phyloP scores from a whole-genome alignment of 2,888 invertebrate species.

The Eupithecia abbreviata region DNA sequence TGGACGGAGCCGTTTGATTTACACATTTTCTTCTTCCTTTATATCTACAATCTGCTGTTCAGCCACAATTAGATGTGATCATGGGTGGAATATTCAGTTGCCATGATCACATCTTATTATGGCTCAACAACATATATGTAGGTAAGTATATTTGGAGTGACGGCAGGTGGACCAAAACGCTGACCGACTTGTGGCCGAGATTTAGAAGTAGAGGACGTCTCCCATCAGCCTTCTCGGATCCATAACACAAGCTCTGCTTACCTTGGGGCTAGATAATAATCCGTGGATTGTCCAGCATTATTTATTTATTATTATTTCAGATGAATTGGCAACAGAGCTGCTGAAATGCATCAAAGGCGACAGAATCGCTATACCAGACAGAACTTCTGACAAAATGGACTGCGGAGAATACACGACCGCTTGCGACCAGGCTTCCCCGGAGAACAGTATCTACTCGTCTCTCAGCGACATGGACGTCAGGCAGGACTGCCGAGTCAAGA shows the following conservation, averaged over 20 bases:
- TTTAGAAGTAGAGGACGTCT: background rate
- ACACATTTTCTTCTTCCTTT: too few relatives aligned
- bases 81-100: too few relatives aligned
- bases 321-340: constrained; percentile 62
- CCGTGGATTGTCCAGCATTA: too few relatives aligned
- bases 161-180: too few relatives aligned
- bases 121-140: background rate
- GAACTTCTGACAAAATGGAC: constrained; percentile 51
- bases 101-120: too few relatives aligned
- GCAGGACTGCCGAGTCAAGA: constrained; percentile 69
- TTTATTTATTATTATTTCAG: background rate
- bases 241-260: too few relatives aligned
- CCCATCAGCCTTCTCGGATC: background rate
- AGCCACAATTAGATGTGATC: too few relatives aligned
- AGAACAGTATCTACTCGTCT: constrained; percentile 62
- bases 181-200: too few relatives aligned
- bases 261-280: too few relatives aligned
- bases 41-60: too few relatives aligned
- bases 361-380: constrained; percentile 50
- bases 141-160: too few relatives aligned
- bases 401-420: constrained; percentile 50
- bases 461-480: constrained; percentile 59
- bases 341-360: constrained; percentile 65
- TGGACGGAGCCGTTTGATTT: too few relatives aligned
- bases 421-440: constrained; percentile 42